A percentile compares a stretch with the other conserved stretches of the same genome.
Conservation (phyloP, 2,113 vertebrate genomes). For the Dolichallabes microphthalmus region DNA sequence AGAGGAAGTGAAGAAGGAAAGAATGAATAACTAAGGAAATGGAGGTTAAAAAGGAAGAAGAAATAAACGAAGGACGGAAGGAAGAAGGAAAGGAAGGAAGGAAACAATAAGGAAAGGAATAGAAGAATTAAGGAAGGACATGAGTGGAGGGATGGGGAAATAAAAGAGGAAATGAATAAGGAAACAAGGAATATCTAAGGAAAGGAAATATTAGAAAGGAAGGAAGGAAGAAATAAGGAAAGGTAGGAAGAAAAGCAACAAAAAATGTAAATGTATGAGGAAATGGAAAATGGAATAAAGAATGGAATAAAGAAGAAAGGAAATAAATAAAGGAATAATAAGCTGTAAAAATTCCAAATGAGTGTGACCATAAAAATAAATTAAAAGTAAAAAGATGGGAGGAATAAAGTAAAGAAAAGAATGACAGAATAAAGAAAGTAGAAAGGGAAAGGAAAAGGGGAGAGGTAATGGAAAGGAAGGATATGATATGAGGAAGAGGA, state of each 20-base stretch:
- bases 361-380: neutral
- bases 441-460: neutral
- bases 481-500: neutral
- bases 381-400: neutral
- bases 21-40: neutral
- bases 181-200: neutral
- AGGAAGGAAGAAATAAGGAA: neutral
- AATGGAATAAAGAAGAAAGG: neutral
- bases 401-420: neutral
- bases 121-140: neutral
- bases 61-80: neutral
- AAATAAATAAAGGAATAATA: neutral
- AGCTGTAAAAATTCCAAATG: neutral
- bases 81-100: neutral
- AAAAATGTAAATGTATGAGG: too few relatives aligned
- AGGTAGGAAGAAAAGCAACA: neutral
- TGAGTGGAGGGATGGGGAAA: neutral
- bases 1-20: neutral
- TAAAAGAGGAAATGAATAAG: neutral
- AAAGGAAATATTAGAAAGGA: neutral
- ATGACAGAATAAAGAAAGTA: neutral
- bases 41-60: too few relatives aligned
- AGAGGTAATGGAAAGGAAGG: neutral
- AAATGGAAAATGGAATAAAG: neutral
- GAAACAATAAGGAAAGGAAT: neutral